Evolutionary conservation across 1,140 invertebrate genomes (phyloP).

Genomic region (Drosophila grimshawi): DNA sequence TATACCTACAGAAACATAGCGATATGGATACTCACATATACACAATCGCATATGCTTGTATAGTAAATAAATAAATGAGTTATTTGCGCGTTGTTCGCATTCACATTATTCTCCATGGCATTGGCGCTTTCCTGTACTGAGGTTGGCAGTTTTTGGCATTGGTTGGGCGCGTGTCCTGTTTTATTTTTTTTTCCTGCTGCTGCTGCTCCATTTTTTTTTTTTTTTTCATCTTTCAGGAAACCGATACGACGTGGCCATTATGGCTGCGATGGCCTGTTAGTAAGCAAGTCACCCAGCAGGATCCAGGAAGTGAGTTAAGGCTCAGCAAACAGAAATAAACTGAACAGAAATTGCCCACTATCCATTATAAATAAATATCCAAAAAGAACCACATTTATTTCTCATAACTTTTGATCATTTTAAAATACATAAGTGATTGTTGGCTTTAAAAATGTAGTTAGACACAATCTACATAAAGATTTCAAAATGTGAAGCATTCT

Average conservation of each 20-base stretch:
- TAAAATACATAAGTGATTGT: too few species aligned
- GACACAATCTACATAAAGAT: too few species aligned
- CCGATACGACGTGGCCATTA: conserved; percentile 76
- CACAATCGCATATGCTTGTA: conserved; percentile 21
- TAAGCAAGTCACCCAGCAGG: conserved; percentile 55
- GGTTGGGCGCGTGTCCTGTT: conserved; percentile 39
- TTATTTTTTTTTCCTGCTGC: conserved; percentile 17
- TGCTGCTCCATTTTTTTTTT: conserved; percentile 3
- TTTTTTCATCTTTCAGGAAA: conserved; percentile 71
- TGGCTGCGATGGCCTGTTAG: conserved; percentile 59
- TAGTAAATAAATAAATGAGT: conserved; percentile 81
- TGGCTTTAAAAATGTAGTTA: too few species aligned
- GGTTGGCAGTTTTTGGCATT: conserved; percentile 58
- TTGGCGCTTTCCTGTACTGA: conserved; percentile 45
- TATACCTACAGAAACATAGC: not conserved
- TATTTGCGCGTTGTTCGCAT: conserved; percentile 77
- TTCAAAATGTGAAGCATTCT: too few species aligned
- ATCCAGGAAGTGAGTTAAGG: conserved; percentile 54
- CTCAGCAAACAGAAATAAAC: conserved; percentile 62
- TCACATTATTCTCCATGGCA: conserved; percentile 64
- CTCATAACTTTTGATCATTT: too few species aligned
- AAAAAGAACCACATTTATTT: not conserved
- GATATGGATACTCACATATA: conserved; percentile 20
- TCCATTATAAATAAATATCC: conserved; percentile 36
- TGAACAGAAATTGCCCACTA: conserved; percentile 58